Evolutionary conservation across 2,113 vertebrate species (phyloP).

Genomic region (Boulengerochromis microlepis): DNA sequence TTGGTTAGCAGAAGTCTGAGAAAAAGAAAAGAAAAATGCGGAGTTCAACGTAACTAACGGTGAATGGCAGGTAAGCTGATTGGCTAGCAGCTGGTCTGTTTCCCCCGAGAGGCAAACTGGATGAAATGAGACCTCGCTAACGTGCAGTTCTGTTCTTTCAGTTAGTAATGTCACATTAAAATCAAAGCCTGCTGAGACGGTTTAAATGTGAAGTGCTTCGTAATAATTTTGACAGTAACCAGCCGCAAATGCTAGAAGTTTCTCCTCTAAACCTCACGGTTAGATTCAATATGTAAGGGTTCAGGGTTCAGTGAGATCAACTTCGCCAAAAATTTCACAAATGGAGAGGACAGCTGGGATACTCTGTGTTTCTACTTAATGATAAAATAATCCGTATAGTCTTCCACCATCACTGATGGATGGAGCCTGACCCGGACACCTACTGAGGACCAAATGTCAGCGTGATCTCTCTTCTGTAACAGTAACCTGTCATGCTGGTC

Average conservation of each 20-base stretch:
- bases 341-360: background rate
- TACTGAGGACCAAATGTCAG: background rate
- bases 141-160: fast-evolving
- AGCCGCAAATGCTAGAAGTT: background rate
- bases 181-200: background rate
- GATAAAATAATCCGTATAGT: background rate
- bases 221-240: background rate
- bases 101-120: background rate
- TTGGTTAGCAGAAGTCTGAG: background rate
- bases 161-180: background rate
- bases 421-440: background rate
- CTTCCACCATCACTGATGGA: background rate
- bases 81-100: background rate
- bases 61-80: background rate
- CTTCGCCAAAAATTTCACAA: background rate
- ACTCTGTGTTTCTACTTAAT: background rate
- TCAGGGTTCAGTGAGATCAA: background rate
- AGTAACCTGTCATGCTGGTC: background rate
- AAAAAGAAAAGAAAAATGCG: background rate
- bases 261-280: background rate
- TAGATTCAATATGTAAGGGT: background rate
- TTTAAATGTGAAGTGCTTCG: background rate
- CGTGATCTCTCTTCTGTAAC: background rate
- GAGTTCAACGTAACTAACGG: background rate
- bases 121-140: fast-evolving